Percentiles rank a stretch among this genome's conserved stretches.
These are phyloP conservation scores for Rotaria socialis DNA, from an alignment of 2,888 invertebrate genomes.

Conservation along the genomic window DNA sequence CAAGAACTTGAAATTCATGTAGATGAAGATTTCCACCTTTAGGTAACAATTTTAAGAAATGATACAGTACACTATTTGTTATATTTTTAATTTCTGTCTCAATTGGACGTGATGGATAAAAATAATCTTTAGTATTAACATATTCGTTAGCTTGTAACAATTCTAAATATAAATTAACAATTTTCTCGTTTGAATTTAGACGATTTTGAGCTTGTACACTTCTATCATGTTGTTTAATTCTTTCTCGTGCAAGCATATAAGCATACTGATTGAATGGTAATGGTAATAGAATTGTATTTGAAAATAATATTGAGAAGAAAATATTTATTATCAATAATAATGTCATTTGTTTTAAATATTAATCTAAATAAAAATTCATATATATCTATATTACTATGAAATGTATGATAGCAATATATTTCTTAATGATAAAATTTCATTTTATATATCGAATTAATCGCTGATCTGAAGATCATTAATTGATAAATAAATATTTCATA, in stretches of 20 bases:
- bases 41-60: constrained; percentile 36
- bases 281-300: not conserved
- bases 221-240: constrained; percentile 8
- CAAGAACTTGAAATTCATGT: constrained; percentile 40
- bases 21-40: constrained; percentile 46
- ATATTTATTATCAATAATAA: not conserved
- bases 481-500: too few species aligned
- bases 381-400: too few species aligned
- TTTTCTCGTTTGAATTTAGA: constrained; percentile 38
- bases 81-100: constrained; percentile 39
- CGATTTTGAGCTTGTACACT: not conserved
- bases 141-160: constrained; percentile 37
- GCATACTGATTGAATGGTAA: constrained; percentile 45
- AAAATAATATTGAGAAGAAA: not conserved
- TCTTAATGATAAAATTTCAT: too few species aligned
- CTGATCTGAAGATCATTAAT: too few species aligned
- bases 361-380: not conserved
- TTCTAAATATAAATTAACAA: constrained; percentile 44
- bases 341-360: not conserved
- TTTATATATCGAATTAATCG: too few species aligned
- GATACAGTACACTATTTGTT: constrained; percentile 36
- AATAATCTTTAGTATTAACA: constrained; percentile 29
- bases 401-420: too few species aligned
- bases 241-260: constrained; percentile 42
- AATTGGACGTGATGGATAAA: constrained; percentile 43